Evolutionary conservation across 1,140 invertebrate genomes (phyloP).

Genomic region (Drosophila nigromelanica): DNA sequence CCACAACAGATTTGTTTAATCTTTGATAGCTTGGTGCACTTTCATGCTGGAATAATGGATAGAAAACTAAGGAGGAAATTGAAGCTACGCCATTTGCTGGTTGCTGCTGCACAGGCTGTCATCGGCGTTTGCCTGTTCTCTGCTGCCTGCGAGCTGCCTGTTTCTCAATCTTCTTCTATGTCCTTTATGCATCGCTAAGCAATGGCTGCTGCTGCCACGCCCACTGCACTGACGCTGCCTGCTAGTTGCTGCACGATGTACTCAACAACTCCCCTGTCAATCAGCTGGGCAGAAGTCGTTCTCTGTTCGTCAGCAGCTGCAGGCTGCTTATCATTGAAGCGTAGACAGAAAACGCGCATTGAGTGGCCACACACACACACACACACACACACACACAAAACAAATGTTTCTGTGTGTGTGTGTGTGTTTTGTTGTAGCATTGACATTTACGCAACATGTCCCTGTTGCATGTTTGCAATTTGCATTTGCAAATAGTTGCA

Average conservation of each 20-base stretch:
- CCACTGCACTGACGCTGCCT: not conserved
- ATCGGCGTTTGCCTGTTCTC: slow-evolving; percentile 15
- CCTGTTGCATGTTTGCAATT: slow-evolving; percentile 82
- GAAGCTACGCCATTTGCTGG: slow-evolving; percentile 12
- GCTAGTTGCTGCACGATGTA: no score
- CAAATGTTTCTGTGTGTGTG: not conserved
- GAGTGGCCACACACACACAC: slow-evolving; percentile 26
- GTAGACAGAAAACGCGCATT: slow-evolving; percentile 43
- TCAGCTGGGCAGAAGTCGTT: slow-evolving; percentile 33
- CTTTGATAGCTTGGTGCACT: no score
- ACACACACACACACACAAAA: slow-evolving; percentile 3
- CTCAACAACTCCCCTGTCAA: slow-evolving; percentile 37
- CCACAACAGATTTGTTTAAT: no score
- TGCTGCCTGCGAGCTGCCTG: not conserved
- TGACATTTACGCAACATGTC: slow-evolving; percentile 82
- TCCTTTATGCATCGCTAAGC: slow-evolving; percentile 26
- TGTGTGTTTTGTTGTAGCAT: slow-evolving; percentile 49
- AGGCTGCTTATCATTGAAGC: slow-evolving; percentile 29
- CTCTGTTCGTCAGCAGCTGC: slow-evolving; percentile 22
- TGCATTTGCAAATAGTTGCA: slow-evolving; percentile 82
- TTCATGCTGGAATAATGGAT: no score
- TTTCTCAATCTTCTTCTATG: slow-evolving; percentile 12
- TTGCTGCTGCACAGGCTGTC: slow-evolving; percentile 12
- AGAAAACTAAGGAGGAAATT: not conserved
- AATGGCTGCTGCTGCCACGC: slow-evolving; percentile 17